Conservation (phyloP, 2,888 invertebrate genomes). For the Bugula neritina region DNA sequence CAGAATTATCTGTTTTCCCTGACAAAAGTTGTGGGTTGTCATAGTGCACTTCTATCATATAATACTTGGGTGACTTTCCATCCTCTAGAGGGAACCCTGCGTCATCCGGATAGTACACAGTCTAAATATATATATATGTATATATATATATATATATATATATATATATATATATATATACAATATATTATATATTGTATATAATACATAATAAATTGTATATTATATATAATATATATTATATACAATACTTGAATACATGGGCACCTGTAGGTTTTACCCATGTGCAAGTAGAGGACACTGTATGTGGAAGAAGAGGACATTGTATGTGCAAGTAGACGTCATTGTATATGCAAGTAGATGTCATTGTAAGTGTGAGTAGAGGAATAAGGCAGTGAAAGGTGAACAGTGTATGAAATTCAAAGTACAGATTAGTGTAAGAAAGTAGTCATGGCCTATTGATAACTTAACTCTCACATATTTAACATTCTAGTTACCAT, state of each 20-base stretch:
- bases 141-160: constrained; percentile 1
- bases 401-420: too few species aligned
- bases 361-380: not conserved
- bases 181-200: not conserved
- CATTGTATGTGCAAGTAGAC: too few species aligned
- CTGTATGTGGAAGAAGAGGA: too few species aligned
- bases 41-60: constrained; percentile 84
- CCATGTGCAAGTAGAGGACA: constrained; percentile 27
- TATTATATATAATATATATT: too few species aligned
- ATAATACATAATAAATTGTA: too few species aligned
- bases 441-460: too few species aligned
- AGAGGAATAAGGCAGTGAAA: not conserved
- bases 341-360: not conserved
- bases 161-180: not conserved
- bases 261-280: not conserved
- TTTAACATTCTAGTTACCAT: too few species aligned
- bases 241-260: not conserved
- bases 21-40: constrained; percentile 63
- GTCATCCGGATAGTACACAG: constrained; percentile 31
- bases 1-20: constrained; percentile 21
- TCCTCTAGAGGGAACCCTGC: constrained; percentile 77
- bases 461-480: too few species aligned
- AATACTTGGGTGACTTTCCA: constrained; percentile 65
- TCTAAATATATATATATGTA: constrained; percentile 21
- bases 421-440: too few species aligned